Base-by-base conservation (phyloP, 2,888 invertebrate genomes). In the Pimpla rufipes region DNA sequence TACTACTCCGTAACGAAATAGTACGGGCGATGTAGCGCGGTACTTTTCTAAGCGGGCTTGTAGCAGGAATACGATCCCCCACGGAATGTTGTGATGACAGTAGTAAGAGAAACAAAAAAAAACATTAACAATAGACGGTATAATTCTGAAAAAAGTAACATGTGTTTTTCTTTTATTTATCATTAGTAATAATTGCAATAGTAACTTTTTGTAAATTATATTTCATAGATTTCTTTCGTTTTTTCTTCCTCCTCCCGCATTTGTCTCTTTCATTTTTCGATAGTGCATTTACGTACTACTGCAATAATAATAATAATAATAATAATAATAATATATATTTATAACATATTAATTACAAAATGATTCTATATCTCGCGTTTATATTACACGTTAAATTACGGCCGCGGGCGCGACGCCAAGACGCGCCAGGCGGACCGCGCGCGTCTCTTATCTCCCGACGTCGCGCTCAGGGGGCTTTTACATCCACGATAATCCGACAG, bases 111-210 rank as follows among this genome's bases (percentile, higher is more conserved):
- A 76, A 57, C 2, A 29, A 66, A n/a, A n/a, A n/a, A n/a, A n/a
- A n/a, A n/a, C n/a, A n/a, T n/a, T n/a, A n/a, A 55, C 29, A 83
- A 79, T 83, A 82, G 71, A 85, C 74, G 64, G 29, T 76, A 78
- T 47, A 35, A 79, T 81, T 81, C 71, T 80, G 76, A 79, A 81
- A 87, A 82, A 86, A 78, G 85, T 78, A 85, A 80, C 85, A 82
- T 85, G 73, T 87, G 84, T 79, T 77, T 85, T 89, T 84, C 75
- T 84, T 82, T 83, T 74, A 83, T 84, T 86, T 84, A 75, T 79
- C 57, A 87, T 89, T 87, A 89, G 88, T 89, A 87, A 85, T 89
- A 80, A 88, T 89, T 85, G 85, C 85, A 87, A 87, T 89, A 84
- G 85, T 88, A 87, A 87, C 83, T 87, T 87, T 82, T 87, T 81